phyloP scores from a whole-genome alignment of 2,113 vertebrate species.

The Sinocyclocheilus anshuiensis region DNA sequence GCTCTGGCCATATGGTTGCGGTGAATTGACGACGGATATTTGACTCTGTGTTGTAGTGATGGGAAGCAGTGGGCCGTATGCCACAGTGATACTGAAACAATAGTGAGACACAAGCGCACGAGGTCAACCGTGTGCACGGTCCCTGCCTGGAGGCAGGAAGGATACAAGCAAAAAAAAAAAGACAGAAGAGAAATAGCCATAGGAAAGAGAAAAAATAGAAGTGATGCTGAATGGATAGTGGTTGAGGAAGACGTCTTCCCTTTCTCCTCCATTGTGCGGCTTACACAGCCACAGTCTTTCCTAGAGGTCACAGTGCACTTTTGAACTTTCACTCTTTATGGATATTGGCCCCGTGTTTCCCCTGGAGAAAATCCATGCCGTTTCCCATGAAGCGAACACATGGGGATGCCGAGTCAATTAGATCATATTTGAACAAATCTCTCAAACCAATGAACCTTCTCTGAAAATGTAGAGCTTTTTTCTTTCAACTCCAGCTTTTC shows the following conservation, averaged over 20 bases:
- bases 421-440: constrained; percentile 58
- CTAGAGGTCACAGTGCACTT: constrained; percentile 69
- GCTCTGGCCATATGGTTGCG: constrained; percentile 30
- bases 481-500: constrained; percentile 51
- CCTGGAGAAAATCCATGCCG: constrained; percentile 57
- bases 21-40: constrained; percentile 24
- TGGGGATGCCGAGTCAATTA: constrained; percentile 50
- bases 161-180: constrained; percentile 49
- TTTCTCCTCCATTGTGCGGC: constrained; percentile 40
- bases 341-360: constrained; percentile 38
- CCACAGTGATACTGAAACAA: constrained; percentile 44
- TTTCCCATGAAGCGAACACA: constrained; percentile 54
- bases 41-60: constrained; percentile 42
- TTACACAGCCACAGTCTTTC: constrained; percentile 34
- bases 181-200: constrained; percentile 35
- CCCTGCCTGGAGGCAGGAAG: constrained; percentile 51
- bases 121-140: constrained; percentile 64
- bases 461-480: constrained; percentile 37
- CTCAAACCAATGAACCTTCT: constrained; percentile 56
- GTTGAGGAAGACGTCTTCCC: constrained; percentile 18
- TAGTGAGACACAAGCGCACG: constrained; percentile 53
- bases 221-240: constrained; percentile 42
- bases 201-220: constrained; percentile 54
- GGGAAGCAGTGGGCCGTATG: constrained; percentile 39
- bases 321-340: constrained; percentile 67